Evolutionary conservation across 1,140 invertebrate species (phyloP).

Genomic region (Neodiprion fabricii): DNA sequence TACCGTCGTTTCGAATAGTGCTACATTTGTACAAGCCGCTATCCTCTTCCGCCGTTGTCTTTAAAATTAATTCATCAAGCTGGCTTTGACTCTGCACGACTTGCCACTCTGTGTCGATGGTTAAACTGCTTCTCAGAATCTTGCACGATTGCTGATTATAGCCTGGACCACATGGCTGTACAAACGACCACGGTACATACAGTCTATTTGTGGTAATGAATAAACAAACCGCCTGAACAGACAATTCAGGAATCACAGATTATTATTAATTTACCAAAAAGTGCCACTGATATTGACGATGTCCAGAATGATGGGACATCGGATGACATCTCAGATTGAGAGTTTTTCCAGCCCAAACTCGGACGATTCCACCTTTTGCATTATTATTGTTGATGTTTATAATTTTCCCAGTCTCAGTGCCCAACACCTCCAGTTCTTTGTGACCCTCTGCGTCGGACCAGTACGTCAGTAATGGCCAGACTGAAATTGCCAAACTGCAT

Average conservation of each 20-base stretch:
- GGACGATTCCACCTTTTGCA: slow-evolving; percentile 1
- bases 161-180: not conserved
- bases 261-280: slow-evolving; percentile 12
- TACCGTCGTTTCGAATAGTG: slow-evolving; percentile 1
- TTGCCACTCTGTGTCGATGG: slow-evolving; percentile 11
- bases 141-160: not conserved
- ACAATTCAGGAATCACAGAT: no score
- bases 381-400: not conserved
- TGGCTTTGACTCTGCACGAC: slow-evolving; percentile 8
- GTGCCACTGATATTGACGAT: slow-evolving; percentile 5
- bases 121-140: not conserved
- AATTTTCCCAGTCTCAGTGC: not conserved
- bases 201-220: not conserved
- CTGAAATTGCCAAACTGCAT: not conserved
- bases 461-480: slow-evolving; percentile 4
- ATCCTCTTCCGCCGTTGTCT: not conserved
- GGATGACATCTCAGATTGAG: not conserved
- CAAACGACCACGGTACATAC: not conserved
- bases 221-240: no score
- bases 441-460: slow-evolving; percentile 14
- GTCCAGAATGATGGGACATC: not conserved
- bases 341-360: not conserved
- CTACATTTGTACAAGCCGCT: slow-evolving; percentile 12
- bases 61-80: not conserved
- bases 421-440: not conserved